Evolutionary conservation across 2,888 invertebrate genomes (phyloP).

Genomic region (Pachycephus smyrnensis): DNA sequence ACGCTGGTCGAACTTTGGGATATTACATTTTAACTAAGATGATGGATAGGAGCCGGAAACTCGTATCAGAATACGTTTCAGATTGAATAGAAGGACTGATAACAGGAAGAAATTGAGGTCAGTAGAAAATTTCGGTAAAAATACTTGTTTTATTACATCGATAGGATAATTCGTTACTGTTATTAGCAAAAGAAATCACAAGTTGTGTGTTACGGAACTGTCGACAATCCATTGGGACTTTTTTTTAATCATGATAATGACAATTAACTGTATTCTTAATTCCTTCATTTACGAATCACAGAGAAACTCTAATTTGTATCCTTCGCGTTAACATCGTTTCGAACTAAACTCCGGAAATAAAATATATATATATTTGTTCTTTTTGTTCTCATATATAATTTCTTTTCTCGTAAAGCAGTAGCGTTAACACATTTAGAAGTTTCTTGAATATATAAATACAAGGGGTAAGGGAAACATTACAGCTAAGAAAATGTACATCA

Average conservation of each 20-base stretch:
- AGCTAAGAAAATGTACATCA: slow-evolving; percentile 59
- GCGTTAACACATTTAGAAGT: slow-evolving; percentile 61
- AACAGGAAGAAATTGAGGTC: neutral
- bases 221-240: slow-evolving; percentile 29
- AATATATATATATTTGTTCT: slow-evolving; percentile 48
- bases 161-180: slow-evolving; percentile 49
- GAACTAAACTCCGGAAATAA: slow-evolving; percentile 57
- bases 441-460: slow-evolving; percentile 57
- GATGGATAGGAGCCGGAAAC: neutral
- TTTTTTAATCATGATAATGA: slow-evolving; percentile 25
- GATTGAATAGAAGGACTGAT: neutral
- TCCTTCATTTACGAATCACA: slow-evolving; percentile 52
- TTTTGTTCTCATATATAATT: slow-evolving; percentile 26
- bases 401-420: slow-evolving; percentile 49
- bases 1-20: neutral
- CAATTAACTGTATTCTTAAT: slow-evolving; percentile 16
- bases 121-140: slow-evolving; percentile 43
- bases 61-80: neutral
- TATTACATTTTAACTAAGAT: neutral
- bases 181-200: slow-evolving; percentile 52
- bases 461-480: slow-evolving; percentile 43
- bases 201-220: slow-evolving; percentile 41
- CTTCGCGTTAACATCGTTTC: slow-evolving; percentile 43
- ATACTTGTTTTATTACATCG: slow-evolving; percentile 53
- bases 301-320: slow-evolving; percentile 55